Evolutionary conservation across 1,140 invertebrate species (phyloP), one percentile per base, ranked within the genome.

Genomic region (Sinonovacula constricta): DNA sequence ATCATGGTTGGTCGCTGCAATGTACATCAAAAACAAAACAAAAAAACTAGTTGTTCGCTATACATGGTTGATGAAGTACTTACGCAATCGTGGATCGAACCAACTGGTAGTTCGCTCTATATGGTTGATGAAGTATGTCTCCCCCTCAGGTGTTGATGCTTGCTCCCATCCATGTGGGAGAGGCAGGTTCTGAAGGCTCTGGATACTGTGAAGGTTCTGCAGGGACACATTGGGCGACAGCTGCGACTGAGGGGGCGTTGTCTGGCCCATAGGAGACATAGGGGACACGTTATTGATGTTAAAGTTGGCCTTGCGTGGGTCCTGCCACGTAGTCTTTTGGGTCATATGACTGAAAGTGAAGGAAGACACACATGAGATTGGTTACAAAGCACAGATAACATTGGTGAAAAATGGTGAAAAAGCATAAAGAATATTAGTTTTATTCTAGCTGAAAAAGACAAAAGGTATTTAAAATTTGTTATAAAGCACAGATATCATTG

Each of bases 131-230:
- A 96, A 99, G 92, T 99, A 99, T 87, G 97, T 94, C 92, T 98
- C 97, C 85, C 97, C 97, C 92, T 98, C 95, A 65, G 95, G 93
- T 72, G 97, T 98, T 84, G 95, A 94, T 18, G 97, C 97, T 91
- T 97, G 96, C 91, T 98, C 97, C 97, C 97, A 99, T 56, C 97
- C 97, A 56, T 95, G 94, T 30, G 97, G 97, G 86, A 99, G 92
- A 53, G 96, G 96, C 83, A 96, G 95, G 66, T 86, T 86, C 77
- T 82, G 77, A 57, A 79, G 28, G 28, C 31, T 57, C 77, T 85
- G 36, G 71, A 79, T 53, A 78, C 69, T 39, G 75, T 79, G 59
- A 80, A 65, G 45, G 72, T 81, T 70, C 77, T 82, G 77, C 62
- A 79, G 33, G 33, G 83, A 76, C 57, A 82, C 83, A 65, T 83